Percentiles rank a stretch among this genome's conserved stretches.
Conservation (phyloP, 2,113 vertebrate genomes). For the Marmota flaviventris region DNA sequence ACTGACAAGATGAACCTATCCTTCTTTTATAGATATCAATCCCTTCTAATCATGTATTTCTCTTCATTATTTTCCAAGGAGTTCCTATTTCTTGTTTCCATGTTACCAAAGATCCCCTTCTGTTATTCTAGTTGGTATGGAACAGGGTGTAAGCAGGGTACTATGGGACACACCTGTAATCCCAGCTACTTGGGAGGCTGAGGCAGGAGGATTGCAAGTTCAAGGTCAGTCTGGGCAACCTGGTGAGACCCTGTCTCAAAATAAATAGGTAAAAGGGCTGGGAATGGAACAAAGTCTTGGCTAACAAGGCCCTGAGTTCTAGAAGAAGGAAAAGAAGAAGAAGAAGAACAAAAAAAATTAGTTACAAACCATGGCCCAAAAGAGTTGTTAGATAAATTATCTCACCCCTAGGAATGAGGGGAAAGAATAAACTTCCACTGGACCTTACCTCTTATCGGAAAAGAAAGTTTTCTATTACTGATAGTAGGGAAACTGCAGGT, state of each 20-base stretch:
- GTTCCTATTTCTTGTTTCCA: neutral
- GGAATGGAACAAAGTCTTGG: too few species aligned
- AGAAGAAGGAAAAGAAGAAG: too few species aligned
- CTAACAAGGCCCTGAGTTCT: neutral
- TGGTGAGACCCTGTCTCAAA: too few species aligned
- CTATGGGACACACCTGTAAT: too few species aligned
- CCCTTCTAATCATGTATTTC: neutral
- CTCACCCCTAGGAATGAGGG: conserved; percentile 43
- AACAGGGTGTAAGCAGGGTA: neutral
- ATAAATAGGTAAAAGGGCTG: too few species aligned
- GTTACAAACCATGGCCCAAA: neutral
- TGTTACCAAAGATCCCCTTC: neutral
- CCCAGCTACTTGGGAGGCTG: too few species aligned
- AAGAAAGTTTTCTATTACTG: conserved; percentile 51
- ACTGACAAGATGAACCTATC: neutral
- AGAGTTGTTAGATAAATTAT: neutral
- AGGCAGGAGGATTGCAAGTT: too few species aligned
- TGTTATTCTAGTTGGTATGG: conserved; percentile 28
- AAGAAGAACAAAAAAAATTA: too few species aligned
- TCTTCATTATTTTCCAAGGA: neutral
- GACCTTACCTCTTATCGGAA: conserved; percentile 54
- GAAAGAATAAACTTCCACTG: conserved; percentile 55
- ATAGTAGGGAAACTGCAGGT: conserved; percentile 53
- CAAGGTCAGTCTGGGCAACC: too few species aligned
- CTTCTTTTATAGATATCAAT: neutral